phyloP scores from a whole-genome alignment of 2,888 invertebrate genomes.

The Drosophila nr. medialis region DNA sequence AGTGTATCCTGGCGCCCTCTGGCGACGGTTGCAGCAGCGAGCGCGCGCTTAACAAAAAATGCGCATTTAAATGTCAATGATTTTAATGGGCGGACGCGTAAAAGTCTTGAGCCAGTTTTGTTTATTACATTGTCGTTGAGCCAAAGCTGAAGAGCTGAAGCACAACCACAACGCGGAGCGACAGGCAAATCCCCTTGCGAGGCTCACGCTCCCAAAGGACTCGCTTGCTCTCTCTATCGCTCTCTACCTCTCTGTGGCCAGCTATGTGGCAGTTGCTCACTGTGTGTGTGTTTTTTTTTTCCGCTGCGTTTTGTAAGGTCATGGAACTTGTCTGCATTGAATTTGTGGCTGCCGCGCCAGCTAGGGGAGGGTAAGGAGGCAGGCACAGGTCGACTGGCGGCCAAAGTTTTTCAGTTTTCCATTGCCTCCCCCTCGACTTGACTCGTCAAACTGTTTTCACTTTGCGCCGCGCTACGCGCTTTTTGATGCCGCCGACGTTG shows the following conservation, averaged over 20 bases:
- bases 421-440: conserved; percentile 31
- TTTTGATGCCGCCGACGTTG: conserved; percentile 66
- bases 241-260: neutral
- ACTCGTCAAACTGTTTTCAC: conserved; percentile 76
- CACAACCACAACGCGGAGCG: conserved; percentile 16
- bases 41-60: conserved; percentile 18
- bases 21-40: conserved; percentile 32
- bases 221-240: conserved; percentile 5
- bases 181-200: conserved; percentile 15
- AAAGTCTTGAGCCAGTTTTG: conserved; percentile 76
- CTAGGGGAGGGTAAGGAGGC: neutral
- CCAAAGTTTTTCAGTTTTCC: conserved; percentile 69
- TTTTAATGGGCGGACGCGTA: conserved; percentile 80
- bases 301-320: conserved; percentile 82
- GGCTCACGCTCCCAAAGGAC: conserved; percentile 35
- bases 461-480: conserved; percentile 79
- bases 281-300: conserved; percentile 39
- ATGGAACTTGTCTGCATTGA: conserved; percentile 83
- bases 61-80: conserved; percentile 81
- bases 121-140: conserved; percentile 70
- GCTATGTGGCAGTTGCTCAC: conserved; percentile 32
- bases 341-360: conserved; percentile 43
- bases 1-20: conserved; percentile 60
- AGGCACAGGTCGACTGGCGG: conserved; percentile 47
- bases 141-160: conserved; percentile 35